These are phyloP conservation scores for Leptodactylus fuscus DNA, from an alignment of 2,113 vertebrate genomes.

Conservation along the genomic window DNA sequence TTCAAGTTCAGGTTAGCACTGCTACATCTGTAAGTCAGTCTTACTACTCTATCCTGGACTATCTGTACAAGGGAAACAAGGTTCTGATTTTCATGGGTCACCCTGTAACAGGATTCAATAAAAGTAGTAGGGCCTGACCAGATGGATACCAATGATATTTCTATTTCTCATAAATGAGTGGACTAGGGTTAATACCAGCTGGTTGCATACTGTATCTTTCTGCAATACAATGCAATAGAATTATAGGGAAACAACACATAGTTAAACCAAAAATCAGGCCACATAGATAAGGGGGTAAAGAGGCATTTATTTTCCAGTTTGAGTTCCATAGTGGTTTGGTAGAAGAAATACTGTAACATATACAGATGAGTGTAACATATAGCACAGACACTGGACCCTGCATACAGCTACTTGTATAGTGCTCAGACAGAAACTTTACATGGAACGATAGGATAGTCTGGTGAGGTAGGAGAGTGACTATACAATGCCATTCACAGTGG, in stretches of 20 bases:
- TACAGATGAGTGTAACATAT: slow-evolving; percentile 7
- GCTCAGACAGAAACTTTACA: background rate
- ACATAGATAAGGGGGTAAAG: background rate
- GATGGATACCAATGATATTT: too few species aligned
- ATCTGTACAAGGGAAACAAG: too few species aligned
- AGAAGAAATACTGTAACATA: background rate
- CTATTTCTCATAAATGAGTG: too few species aligned
- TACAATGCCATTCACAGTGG: slow-evolving; percentile 31
- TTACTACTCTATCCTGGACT: too few species aligned
- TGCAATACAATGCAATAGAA: background rate
- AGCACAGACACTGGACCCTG: slow-evolving; percentile 15
- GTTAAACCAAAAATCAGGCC: background rate
- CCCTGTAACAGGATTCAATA: too few species aligned
- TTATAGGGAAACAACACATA: background rate
- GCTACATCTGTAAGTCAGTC: too few species aligned
- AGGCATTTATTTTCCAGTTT: slow-evolving; percentile 30
- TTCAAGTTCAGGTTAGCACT: too few species aligned
- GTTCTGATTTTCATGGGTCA: too few species aligned
- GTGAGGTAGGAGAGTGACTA: slow-evolving; percentile 36
- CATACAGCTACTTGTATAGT: background rate
- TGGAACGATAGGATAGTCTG: slow-evolving; percentile 8
- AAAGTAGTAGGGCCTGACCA: too few species aligned
- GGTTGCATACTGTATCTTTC: too few species aligned
- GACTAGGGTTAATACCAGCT: too few species aligned
- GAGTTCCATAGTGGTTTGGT: background rate